Conservation (phyloP, 2,113 vertebrate species). For the Mustela lutreola region DNA sequence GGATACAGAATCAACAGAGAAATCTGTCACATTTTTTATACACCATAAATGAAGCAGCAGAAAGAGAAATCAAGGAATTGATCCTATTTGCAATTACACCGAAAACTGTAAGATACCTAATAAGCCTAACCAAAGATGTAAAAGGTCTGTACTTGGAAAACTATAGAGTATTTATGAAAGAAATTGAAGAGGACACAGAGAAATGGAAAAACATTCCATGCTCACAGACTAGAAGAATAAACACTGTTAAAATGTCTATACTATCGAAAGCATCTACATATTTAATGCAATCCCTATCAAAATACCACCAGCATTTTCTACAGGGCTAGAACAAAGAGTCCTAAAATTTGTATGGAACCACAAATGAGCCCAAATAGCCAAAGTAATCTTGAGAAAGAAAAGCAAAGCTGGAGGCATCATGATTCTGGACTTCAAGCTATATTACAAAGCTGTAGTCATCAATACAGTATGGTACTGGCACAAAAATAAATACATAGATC, state of each 20-base stretch:
- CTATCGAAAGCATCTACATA: too few species aligned
- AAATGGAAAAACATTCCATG: too few species aligned
- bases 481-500: background rate
- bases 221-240: too few species aligned
- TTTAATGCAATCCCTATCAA: too few species aligned
- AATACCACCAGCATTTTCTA: too few species aligned
- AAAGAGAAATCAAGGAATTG: background rate
- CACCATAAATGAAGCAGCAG: background rate
- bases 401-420: background rate
- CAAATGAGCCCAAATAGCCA: too few species aligned
- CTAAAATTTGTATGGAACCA: too few species aligned
- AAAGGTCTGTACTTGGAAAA: background rate
- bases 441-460: background rate
- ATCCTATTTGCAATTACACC: background rate
- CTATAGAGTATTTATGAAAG: background rate
- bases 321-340: too few species aligned
- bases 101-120: background rate
- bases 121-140: background rate
- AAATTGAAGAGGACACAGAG: background rate
- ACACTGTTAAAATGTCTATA: too few species aligned
- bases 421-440: background rate
- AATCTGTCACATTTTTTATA: background rate
- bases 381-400: background rate
- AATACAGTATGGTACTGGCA: background rate
- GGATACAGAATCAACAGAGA: background rate